A percentile compares a stretch with the other conserved stretches of the same genome.
Conservation (phyloP, 2,888 invertebrate species). For the Callinectes sapidus region DNA sequence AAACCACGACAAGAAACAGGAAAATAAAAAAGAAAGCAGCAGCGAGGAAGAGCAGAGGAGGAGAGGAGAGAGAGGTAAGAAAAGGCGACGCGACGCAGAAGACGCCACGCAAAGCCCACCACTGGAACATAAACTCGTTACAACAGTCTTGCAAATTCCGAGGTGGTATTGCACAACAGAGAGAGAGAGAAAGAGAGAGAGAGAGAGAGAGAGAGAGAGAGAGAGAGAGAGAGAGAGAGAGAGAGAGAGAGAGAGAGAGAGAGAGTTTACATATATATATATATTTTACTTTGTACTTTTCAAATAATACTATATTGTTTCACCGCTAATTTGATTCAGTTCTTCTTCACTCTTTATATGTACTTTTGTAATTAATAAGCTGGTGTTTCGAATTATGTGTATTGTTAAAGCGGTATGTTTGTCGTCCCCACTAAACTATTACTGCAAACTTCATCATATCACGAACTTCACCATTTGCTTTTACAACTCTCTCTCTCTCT, state of each 20-base stretch:
- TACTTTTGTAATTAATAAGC: too few species aligned
- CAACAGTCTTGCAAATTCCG: slow-evolving; percentile 16
- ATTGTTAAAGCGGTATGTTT: too few species aligned
- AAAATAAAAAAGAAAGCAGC: neutral
- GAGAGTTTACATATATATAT: too few species aligned
- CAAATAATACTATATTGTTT: too few species aligned
- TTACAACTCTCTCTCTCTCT: neutral
- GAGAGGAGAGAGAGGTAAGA: neutral
- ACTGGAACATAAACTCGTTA: neutral
- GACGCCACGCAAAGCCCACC: neutral
- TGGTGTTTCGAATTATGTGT: too few species aligned
- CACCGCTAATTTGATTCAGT: too few species aligned
- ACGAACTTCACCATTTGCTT: neutral
- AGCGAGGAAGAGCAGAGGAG: neutral
- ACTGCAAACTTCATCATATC: neutral
- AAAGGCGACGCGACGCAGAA: neutral
- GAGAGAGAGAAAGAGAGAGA: slow-evolving; percentile 23
- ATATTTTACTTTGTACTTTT: too few species aligned
- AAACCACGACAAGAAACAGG: neutral
- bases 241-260: neutral
- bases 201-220: slow-evolving; percentile 25
- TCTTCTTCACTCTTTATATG: too few species aligned
- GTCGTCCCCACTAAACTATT: neutral
- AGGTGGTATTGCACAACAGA: neutral
- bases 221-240: slow-evolving; percentile 25